Percentiles rank a stretch among this genome's conserved stretches.
These are phyloP conservation scores for Drosophila rhopaloa DNA, from an alignment of 1,140 invertebrate genomes.

Conservation along the genomic window DNA sequence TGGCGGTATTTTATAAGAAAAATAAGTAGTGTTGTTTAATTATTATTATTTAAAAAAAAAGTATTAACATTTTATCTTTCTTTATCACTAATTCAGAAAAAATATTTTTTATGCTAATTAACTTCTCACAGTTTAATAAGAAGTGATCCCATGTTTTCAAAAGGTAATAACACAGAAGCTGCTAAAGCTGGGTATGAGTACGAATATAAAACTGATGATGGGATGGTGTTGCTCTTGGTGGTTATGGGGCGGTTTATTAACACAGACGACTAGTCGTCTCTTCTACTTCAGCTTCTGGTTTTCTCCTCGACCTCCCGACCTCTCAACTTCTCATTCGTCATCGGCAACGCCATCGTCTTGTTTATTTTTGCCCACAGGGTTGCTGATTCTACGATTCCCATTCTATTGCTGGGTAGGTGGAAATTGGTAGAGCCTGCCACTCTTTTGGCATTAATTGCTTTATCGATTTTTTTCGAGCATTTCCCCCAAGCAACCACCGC, in stretches of 20 bases:
- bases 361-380: slow-evolving; percentile 73
- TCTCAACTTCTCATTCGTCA: neutral
- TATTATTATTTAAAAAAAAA: too few species aligned
- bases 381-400: slow-evolving; percentile 20
- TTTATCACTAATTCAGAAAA: neutral
- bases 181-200: too few species aligned
- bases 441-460: slow-evolving; percentile 80
- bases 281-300: slow-evolving; percentile 11
- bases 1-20: too few species aligned
- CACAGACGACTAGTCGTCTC: slow-evolving; percentile 43
- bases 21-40: too few species aligned
- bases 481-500: slow-evolving; percentile 40
- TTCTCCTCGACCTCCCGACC: slow-evolving; percentile 9
- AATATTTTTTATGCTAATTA: too few species aligned
- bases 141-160: neutral
- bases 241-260: slow-evolving; percentile 38
- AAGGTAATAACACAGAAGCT: slow-evolving; percentile 1
- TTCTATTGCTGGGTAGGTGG: slow-evolving; percentile 35
- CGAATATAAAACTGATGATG: too few species aligned
- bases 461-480: slow-evolving; percentile 67
- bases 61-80: too few species aligned
- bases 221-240: slow-evolving; percentile 15
- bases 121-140: neutral
- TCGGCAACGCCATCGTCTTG: slow-evolving; percentile 37
- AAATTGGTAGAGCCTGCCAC: slow-evolving; percentile 54